phyloP scores from a whole-genome alignment of 2,888 invertebrate genomes.

The Eupithecia vulgata region DNA sequence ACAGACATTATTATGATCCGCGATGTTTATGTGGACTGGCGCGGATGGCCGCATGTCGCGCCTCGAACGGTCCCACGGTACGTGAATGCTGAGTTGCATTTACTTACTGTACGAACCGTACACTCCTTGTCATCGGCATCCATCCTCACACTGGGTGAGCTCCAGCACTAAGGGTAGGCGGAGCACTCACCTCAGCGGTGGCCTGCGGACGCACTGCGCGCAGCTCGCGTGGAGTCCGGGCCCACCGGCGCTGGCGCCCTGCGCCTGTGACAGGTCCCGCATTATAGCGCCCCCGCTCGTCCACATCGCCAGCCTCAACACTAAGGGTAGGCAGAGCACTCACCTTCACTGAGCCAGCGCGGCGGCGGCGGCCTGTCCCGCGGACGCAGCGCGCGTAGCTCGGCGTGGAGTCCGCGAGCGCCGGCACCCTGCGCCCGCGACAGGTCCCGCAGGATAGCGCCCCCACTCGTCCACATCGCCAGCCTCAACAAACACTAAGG shows the following conservation, averaged over 20 bases:
- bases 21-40: too few relatives aligned
- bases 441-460: conserved; percentile 60
- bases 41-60: too few relatives aligned
- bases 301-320: conserved; percentile 48
- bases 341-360: background rate
- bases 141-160: too few relatives aligned
- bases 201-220: background rate
- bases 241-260: conserved; percentile 46
- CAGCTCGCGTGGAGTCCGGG: conserved; percentile 5
- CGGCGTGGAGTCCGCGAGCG: conserved; percentile 10
- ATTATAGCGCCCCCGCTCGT: conserved; percentile 57
- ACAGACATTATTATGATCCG: too few relatives aligned
- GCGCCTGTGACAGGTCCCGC: conserved; percentile 62
- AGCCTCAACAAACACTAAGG: background rate
- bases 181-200: background rate
- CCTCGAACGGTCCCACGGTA: too few relatives aligned
- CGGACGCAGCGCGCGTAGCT: background rate
- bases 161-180: too few relatives aligned
- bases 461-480: conserved; percentile 56
- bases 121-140: too few relatives aligned
- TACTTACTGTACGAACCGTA: too few relatives aligned
- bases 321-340: background rate
- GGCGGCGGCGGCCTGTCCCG: conserved; percentile 8
- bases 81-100: too few relatives aligned
- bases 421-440: conserved; percentile 59